phyloP scores from a whole-genome alignment of 2,888 invertebrate genomes.

The Drosophila melanosoma region DNA sequence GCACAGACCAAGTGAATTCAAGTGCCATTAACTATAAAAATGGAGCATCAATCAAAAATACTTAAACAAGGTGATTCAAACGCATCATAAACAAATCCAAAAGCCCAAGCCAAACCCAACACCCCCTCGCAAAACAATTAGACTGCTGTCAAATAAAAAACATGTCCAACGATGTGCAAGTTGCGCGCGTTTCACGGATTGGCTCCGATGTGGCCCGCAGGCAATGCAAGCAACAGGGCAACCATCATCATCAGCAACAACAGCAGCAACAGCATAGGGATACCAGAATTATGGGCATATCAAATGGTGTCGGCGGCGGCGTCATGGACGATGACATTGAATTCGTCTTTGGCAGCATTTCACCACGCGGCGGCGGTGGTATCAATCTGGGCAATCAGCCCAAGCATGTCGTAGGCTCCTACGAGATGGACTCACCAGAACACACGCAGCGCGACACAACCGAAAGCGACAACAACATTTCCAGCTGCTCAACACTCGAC shows the following conservation, averaged over 20 bases:
- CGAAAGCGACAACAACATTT: constrained; percentile 84
- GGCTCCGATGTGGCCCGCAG: constrained; percentile 57
- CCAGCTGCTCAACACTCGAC: constrained; percentile 84
- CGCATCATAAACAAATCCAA: constrained; percentile 29
- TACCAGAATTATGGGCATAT: constrained; percentile 35
- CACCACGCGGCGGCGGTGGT: constrained; percentile 74
- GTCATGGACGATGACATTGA: constrained; percentile 63
- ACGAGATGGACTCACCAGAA: constrained; percentile 76
- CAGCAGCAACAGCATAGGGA: constrained; percentile 37
- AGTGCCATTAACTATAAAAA: constrained; percentile 50
- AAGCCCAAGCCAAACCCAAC: constrained; percentile 16
- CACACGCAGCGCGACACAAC: constrained; percentile 82
- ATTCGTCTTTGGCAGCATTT: constrained; percentile 83
- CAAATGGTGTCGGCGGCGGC: constrained; percentile 45
- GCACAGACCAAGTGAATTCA: constrained; percentile 34
- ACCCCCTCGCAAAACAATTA: constrained; percentile 14
- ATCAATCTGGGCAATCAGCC: constrained; percentile 32
- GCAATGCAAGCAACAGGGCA: constrained; percentile 44
- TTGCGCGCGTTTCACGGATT: constrained; percentile 82
- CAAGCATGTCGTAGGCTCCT: constrained; percentile 48
- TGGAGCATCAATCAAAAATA: constrained; percentile 65
- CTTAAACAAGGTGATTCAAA: constrained; percentile 25
- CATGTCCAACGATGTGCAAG: constrained; percentile 82
- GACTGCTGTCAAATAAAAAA: constrained; percentile 8
- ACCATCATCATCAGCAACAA: constrained; percentile 25